Conservation (phyloP, 2,113 vertebrate genomes). For the Heterotilapia buettikoferi region DNA sequence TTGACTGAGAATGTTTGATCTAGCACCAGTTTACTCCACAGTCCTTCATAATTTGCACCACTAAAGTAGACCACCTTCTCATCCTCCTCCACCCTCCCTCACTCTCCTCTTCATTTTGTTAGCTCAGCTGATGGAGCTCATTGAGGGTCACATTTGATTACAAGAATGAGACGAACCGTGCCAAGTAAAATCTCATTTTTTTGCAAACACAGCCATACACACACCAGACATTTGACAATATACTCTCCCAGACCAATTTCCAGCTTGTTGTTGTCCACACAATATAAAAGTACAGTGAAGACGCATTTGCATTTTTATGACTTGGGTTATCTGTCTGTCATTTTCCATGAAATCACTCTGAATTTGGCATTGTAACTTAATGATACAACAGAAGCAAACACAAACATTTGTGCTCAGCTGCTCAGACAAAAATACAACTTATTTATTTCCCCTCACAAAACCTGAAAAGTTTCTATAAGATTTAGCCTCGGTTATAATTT, state of each 20-base stretch:
- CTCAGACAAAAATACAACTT: background rate
- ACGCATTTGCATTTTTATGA: slow-evolving; percentile 50
- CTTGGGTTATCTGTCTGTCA: slow-evolving; percentile 19
- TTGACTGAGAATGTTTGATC: slow-evolving; percentile 45
- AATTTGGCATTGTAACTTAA: slow-evolving; percentile 12
- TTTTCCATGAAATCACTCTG: slow-evolving; percentile 9
- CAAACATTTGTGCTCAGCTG: background rate
- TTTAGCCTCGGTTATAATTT: background rate
- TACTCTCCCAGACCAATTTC: background rate
- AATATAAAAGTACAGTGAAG: background rate
- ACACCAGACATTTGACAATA: background rate
- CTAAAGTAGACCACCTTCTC: slow-evolving; percentile 6
- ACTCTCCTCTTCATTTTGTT: slow-evolving; percentile 14
- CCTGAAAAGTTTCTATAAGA: background rate
- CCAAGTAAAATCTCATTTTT: background rate
- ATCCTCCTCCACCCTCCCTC: background rate
- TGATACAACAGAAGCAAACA: slow-evolving; percentile 14
- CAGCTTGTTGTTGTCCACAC: background rate
- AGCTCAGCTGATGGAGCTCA: slow-evolving; percentile 8
- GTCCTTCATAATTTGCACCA: slow-evolving; percentile 11
- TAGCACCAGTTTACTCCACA: slow-evolving; percentile 1
- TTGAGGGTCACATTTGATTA: slow-evolving; percentile 33
- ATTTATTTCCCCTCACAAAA: background rate
- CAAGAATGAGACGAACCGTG: background rate
- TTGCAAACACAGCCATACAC: background rate